Conservation (phyloP, 2,888 invertebrate species). For the Sylvicola fuscatus region DNA sequence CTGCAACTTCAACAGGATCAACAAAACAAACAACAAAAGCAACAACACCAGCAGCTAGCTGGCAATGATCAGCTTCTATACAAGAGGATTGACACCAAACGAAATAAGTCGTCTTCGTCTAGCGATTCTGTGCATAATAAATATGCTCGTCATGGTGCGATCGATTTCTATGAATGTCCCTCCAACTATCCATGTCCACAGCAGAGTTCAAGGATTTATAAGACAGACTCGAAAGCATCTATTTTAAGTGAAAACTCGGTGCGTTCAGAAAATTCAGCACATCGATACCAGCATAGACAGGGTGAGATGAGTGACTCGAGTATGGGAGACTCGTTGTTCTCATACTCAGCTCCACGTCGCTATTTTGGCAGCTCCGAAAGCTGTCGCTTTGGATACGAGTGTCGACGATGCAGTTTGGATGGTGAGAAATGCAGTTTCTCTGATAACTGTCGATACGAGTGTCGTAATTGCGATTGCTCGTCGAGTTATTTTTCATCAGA, state of each 20-base stretch:
- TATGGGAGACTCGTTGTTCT: conserved; percentile 18
- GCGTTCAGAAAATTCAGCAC: conserved; percentile 18
- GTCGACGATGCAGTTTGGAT: conserved; percentile 23
- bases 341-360: conserved; percentile 16
- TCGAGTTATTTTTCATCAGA: conserved; percentile 26
- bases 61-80: not conserved
- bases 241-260: conserved; percentile 23
- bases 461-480: conserved; percentile 24
- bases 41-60: conserved; percentile 6
- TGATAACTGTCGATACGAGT: conserved; percentile 24
- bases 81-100: conserved; percentile 7
- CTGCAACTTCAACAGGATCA: conserved; percentile 16
- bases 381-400: conserved; percentile 23
- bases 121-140: conserved; percentile 23
- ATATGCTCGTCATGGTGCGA: conserved; percentile 9
- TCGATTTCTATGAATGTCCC: conserved; percentile 6
- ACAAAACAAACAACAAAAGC: conserved; percentile 8
- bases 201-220: conserved; percentile 17
- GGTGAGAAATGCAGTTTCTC: conserved; percentile 23
- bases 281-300: conserved; percentile 11
- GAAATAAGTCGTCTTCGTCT: conserved; percentile 25
- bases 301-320: conserved; percentile 20
- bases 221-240: conserved; percentile 23
- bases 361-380: conserved; percentile 25
- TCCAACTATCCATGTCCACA: conserved; percentile 12